phyloP scores from a whole-genome alignment of 2,113 vertebrate genomes.

The Lagenorhynchus albirostris region DNA sequence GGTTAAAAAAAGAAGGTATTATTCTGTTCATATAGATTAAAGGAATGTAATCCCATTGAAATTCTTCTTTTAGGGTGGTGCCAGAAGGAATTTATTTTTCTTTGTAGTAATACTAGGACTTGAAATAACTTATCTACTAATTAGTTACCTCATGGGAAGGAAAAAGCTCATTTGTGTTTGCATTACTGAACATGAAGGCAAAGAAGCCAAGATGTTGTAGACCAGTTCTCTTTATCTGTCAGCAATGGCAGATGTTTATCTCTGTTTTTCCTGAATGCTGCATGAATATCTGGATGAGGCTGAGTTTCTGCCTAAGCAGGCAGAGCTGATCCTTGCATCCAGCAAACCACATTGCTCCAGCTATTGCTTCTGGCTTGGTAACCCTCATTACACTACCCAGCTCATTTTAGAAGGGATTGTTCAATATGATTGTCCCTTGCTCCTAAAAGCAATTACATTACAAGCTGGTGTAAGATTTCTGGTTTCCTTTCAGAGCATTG shows the following conservation, averaged over 20 bases:
- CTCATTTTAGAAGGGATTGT: not conserved
- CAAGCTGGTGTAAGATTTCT: not conserved
- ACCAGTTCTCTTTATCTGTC: not conserved
- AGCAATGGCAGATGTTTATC: not conserved
- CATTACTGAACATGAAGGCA: not conserved
- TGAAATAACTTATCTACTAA: slow-evolving; percentile 58
- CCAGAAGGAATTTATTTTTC: slow-evolving; percentile 66
- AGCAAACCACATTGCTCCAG: not conserved
- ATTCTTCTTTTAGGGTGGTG: slow-evolving; percentile 57
- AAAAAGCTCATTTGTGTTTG: slow-evolving; percentile 45
- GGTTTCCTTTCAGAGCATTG: not conserved
- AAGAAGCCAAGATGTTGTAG: slow-evolving; percentile 28
- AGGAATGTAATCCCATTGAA: slow-evolving; percentile 52
- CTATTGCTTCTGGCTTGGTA: slow-evolving; percentile 10
- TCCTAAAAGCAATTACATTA: not conserved
- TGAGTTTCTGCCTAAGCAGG: not conserved
- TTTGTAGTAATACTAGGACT: slow-evolving; percentile 52
- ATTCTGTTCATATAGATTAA: slow-evolving; percentile 61
- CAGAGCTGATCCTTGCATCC: not conserved
- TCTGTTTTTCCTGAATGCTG: not conserved
- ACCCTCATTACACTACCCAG: not conserved
- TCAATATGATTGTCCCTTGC: not conserved
- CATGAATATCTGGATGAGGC: not conserved
- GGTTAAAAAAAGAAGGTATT: slow-evolving; percentile 24
- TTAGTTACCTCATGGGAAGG: slow-evolving; percentile 64